Evolutionary conservation across 2,113 vertebrate genomes (phyloP), one percentile per base, ranked within the genome.

Genomic region (Conger conger): DNA sequence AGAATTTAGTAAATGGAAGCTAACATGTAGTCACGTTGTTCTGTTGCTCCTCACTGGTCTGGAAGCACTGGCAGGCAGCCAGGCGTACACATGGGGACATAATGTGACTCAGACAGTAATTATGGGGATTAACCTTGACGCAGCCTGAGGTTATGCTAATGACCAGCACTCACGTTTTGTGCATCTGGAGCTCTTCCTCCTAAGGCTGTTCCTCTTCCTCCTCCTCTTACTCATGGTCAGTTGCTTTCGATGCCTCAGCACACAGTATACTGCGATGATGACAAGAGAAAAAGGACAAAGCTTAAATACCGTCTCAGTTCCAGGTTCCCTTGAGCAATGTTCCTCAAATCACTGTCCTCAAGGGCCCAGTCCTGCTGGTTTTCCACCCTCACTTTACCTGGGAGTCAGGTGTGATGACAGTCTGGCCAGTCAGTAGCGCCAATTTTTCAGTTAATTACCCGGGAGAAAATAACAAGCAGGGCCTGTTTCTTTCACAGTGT

Each of bases 131-230:
- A 92, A 86, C 82, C 73, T 87, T 17, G 42, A 79, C 53, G 27
- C 78, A 77, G 18, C 18, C 16, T 37, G 81, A 83, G 85, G 82
- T 45, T 17, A 9, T 63, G 33, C 77, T 53, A 45, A 45, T 20
- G 88, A 79, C 37, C 68, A 82, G 50, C 91, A 94, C 95, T 96
- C 96, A 97, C 96, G 93, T 94, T 95, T 94, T 90, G 90, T 95
- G 91, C 93, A 92, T 94, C 93, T 94, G 90, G 94, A 95, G 84
- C 91, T 94, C 90, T 96, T 97, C 93, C 95, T 94, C 89, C 92
- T 94, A 88, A 91, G 96, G 91, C 90, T 96, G 89, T 89, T 93
- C 91, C 95, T 96, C 92, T 96, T 96, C 93, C 93, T 50, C 45
- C 45, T 50, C 45, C 96, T 96, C 84, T 93, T 95, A 86, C 93